Evolutionary conservation across 2,797 vertebrate species (phyloP).

Genomic region (Melanotaenia trifasciata): DNA sequence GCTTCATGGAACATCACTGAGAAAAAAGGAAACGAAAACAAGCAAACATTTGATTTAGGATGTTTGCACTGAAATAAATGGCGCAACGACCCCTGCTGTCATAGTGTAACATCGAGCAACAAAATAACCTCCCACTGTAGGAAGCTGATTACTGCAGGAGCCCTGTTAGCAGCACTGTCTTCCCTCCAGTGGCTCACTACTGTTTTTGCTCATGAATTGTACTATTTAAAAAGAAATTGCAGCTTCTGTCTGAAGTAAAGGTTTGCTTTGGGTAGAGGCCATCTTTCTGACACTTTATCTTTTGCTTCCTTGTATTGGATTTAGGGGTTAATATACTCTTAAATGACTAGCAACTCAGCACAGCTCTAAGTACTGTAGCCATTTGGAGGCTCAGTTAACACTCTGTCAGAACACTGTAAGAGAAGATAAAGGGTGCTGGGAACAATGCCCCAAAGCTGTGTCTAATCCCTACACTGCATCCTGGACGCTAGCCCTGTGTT

Average conservation of each 20-base stretch:
- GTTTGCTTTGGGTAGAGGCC: constrained; percentile 10
- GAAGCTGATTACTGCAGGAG: constrained; percentile 65
- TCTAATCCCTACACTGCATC: constrained; percentile 63
- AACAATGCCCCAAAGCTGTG: constrained; percentile 61
- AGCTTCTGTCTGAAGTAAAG: constrained; percentile 29
- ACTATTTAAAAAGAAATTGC: constrained; percentile 28
- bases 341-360: constrained; percentile 42
- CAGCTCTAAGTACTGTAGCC: constrained; percentile 16
- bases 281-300: constrained; percentile 15
- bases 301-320: constrained; percentile 41
- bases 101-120: constrained; percentile 44
- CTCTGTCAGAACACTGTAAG: constrained; percentile 53
- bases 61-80: constrained; percentile 69
- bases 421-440: constrained; percentile 62
- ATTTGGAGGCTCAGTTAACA: constrained; percentile 51
- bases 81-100: constrained; percentile 59
- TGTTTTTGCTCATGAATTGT: constrained; percentile 29
- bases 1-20: constrained; percentile 36
- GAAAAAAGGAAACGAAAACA: constrained; percentile 32
- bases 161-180: constrained; percentile 56
- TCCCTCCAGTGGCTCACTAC: constrained; percentile 41
- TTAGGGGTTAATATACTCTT: constrained; percentile 44
- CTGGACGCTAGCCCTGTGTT: constrained; percentile 54
- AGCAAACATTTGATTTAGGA: constrained; percentile 68
- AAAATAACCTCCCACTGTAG: constrained; percentile 49